Conservation (phyloP, 2,113 vertebrate genomes). For the Nothoprocta pentlandii region DNA sequence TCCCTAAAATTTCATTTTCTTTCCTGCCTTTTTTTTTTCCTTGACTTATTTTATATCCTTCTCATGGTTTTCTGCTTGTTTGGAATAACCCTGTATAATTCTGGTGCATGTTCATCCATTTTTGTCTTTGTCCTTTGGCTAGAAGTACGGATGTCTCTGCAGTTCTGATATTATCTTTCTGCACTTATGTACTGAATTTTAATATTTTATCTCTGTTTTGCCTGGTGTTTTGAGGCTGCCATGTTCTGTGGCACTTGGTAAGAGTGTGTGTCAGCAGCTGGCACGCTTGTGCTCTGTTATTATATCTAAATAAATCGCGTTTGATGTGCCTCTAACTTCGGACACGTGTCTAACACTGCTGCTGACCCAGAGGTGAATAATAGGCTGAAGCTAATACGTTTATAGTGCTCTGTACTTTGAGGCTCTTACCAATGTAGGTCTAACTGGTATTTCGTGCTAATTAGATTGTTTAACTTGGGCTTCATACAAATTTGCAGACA, state of each 20-base stretch:
- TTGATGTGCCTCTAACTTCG: conserved; percentile 41
- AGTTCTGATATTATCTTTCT: not conserved
- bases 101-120: not conserved
- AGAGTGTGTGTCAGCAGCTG: not conserved
- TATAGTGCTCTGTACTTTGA: not conserved
- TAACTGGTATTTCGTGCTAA: not conserved
- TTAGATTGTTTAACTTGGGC: not conserved
- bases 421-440: not conserved
- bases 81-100: not conserved
- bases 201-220: not conserved
- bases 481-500: not conserved
- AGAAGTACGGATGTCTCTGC: not conserved
- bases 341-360: not conserved
- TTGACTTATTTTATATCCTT: not conserved
- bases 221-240: not conserved
- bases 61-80: not conserved
- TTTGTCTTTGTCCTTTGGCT: not conserved
- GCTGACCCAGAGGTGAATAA: conserved; percentile 15
- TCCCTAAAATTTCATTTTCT: not conserved
- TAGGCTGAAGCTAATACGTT: not conserved
- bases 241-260: not conserved
- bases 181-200: not conserved
- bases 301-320: not conserved
- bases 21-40: not conserved
- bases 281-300: not conserved